Conservation (phyloP, 2,113 vertebrate species). For the Phycodurus eques region DNA sequence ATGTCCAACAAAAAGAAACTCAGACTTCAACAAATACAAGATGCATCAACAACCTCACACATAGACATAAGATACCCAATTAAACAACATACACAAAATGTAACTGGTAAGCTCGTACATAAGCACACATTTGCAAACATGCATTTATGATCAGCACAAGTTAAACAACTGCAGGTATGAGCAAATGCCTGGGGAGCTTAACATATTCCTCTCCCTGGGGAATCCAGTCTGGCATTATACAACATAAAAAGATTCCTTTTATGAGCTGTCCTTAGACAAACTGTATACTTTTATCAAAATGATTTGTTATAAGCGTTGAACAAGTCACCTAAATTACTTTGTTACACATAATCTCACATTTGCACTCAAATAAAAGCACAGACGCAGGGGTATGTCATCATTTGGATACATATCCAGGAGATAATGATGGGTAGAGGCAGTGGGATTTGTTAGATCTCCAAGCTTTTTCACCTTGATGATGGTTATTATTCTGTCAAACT, state of each 20-base stretch:
- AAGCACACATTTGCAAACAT: slow-evolving; percentile 1
- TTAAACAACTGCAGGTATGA: background rate
- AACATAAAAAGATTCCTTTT: background rate
- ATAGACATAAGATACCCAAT: slow-evolving; percentile 1
- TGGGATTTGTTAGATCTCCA: slow-evolving; percentile 50
- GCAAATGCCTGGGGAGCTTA: background rate
- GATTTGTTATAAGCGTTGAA: background rate
- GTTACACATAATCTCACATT: slow-evolving; percentile 7
- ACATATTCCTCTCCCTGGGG: background rate
- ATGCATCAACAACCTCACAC: slow-evolving; percentile 3
- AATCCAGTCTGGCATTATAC: background rate
- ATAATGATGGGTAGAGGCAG: slow-evolving; percentile 54
- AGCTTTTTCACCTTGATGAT: slow-evolving; percentile 59
- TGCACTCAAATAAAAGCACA: slow-evolving; percentile 3
- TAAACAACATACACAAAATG: slow-evolving; percentile 5
- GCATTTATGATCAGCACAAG: background rate
- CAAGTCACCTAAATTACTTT: background rate
- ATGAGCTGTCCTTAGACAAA: background rate
- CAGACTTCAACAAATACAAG: slow-evolving; percentile 20
- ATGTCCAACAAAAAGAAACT: slow-evolving; percentile 61
- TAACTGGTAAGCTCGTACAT: background rate
- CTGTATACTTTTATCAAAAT: background rate
- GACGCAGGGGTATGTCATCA: slow-evolving; percentile 11
- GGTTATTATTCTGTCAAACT: slow-evolving; percentile 66
- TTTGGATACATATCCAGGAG: slow-evolving; percentile 34